Percentiles rank a stretch among this genome's conserved stretches.
These are phyloP conservation scores for Oligia fasciuncula DNA, from an alignment of 2,888 invertebrate species.

Conservation along the genomic window DNA sequence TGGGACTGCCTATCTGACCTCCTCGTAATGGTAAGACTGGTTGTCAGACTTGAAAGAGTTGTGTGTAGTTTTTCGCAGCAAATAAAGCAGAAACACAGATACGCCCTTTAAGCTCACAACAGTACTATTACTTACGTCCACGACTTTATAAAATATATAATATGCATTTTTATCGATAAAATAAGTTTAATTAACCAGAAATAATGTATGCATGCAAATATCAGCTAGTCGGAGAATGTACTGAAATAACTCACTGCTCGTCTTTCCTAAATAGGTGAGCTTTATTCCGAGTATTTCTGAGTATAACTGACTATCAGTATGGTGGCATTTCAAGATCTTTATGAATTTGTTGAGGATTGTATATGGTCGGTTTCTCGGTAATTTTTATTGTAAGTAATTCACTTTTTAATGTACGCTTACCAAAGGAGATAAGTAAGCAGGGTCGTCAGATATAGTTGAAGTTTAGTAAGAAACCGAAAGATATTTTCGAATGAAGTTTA, in stretches of 20 bases:
- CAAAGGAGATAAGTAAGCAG: too few species aligned
- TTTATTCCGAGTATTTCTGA: slow-evolving; percentile 26
- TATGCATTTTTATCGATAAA: slow-evolving; percentile 46
- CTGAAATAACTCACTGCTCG: slow-evolving; percentile 25
- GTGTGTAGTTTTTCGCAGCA: too few species aligned
- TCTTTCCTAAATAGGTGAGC: slow-evolving; percentile 34
- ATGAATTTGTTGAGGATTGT: slow-evolving; percentile 15
- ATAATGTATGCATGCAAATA: slow-evolving; percentile 50
- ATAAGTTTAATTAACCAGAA: slow-evolving; percentile 50
- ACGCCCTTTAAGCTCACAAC: neutral
- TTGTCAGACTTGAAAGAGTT: neutral
- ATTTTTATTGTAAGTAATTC: neutral
- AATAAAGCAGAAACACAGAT: neutral
- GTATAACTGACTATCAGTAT: neutral
- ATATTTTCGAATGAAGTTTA: too few species aligned
- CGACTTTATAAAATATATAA: slow-evolving; percentile 18
- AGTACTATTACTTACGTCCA: slow-evolving; percentile 35
- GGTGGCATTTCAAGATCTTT: slow-evolving; percentile 9
- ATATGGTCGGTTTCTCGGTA: neutral
- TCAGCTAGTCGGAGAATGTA: slow-evolving; percentile 22
- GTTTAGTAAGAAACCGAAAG: too few species aligned
- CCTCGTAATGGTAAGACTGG: neutral
- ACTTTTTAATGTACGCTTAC: neutral
- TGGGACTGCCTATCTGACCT: neutral
- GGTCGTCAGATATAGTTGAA: too few species aligned